These are phyloP conservation scores for Drosophila melanica DNA, from an alignment of 1,140 invertebrate species.

Conservation along the genomic window DNA sequence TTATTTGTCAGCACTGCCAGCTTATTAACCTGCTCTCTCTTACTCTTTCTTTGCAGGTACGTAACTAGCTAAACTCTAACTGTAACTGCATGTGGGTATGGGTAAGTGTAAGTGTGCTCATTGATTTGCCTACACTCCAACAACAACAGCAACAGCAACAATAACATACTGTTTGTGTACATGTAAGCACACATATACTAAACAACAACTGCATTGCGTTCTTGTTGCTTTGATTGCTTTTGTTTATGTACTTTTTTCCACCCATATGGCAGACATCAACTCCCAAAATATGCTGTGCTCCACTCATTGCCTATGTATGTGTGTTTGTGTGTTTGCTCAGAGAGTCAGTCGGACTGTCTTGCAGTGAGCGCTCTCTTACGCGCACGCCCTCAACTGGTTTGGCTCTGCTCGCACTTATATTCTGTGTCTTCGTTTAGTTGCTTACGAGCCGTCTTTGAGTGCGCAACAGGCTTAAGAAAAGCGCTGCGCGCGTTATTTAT, in stretches of 20 bases:
- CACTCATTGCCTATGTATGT: constrained; percentile 4
- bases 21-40: constrained; percentile 26
- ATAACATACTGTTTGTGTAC: constrained; percentile 24
- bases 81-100: constrained; percentile 58
- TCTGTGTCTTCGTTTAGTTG: constrained; percentile 61
- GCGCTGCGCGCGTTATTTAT: constrained; percentile 50
- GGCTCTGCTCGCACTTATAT: constrained; percentile 11
- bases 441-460: constrained; percentile 71
- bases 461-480: constrained; percentile 61
- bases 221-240: constrained; percentile 48
- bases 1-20: constrained; percentile 51
- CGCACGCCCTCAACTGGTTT: constrained; percentile 50
- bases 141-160: constrained; percentile 33
- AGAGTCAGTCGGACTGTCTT: not conserved
- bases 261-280: constrained; percentile 44
- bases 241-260: constrained; percentile 51
- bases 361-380: not conserved
- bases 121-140: constrained; percentile 69
- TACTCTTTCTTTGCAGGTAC: constrained; percentile 33
- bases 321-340: not conserved
- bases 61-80: constrained; percentile 61
- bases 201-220: constrained; percentile 43
- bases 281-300: constrained; percentile 32
- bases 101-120: constrained; percentile 70
- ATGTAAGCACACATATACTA: constrained; percentile 2